phyloP scores from a whole-genome alignment of 2,797 vertebrate genomes.

The Xenops minutus region DNA sequence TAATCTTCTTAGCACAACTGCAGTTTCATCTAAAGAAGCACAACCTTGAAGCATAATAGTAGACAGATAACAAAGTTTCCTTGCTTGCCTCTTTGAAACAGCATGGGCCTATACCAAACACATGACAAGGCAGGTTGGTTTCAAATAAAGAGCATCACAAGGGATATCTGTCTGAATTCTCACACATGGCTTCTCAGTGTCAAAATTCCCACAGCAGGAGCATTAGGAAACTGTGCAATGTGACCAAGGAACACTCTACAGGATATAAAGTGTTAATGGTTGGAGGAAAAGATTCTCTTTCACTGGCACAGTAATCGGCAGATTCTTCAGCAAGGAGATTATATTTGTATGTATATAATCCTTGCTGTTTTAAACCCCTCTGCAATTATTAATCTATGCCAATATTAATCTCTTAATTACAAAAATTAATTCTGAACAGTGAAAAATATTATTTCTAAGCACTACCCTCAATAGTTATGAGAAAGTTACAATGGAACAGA shows the following conservation, averaged over 20 bases:
- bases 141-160: background rate
- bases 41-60: background rate
- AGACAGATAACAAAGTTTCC: background rate
- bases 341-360: background rate
- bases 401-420: background rate
- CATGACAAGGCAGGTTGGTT: background rate
- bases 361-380: background rate
- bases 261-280: background rate
- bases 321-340: background rate
- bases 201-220: background rate
- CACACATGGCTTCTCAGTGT: background rate
- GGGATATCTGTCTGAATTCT: background rate
- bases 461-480: background rate
- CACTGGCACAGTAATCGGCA: background rate
- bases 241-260: background rate
- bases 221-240: background rate
- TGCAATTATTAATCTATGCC: background rate
- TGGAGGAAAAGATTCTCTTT: background rate
- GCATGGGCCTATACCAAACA: background rate
- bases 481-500: background rate
- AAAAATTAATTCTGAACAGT: background rate
- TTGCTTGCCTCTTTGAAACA: background rate
- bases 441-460: background rate
- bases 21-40: background rate
- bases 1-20: background rate